Base-by-base conservation (phyloP, 2,888 invertebrate species). In the Drymonia ruficornis region DNA sequence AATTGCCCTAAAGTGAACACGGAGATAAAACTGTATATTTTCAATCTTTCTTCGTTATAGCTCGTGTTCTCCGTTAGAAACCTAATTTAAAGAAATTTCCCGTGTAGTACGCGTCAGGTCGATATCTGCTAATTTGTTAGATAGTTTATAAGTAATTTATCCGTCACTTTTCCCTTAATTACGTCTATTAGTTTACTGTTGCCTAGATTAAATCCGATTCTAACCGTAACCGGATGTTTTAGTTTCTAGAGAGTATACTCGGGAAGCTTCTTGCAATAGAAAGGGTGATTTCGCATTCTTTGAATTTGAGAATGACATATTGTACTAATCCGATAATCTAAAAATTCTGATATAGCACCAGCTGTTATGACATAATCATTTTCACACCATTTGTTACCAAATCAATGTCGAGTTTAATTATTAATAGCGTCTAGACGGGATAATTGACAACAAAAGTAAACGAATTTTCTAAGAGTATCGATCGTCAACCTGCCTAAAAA, bases 31-130 rank as follows among this genome's bases (percentile, higher is more conserved):
- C 28, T 43, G 47, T 67, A 62, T 62, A 51, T 53, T 47, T 55
- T 29, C 31, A 36, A 58, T 50, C 52, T 47, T n/a, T n/a, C n/a
- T n/a, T n/a, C n/a, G n/a, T n/a, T n/a, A 53, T 12, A 42, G 52
- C 56, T 55, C 38, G 49, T 47, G 13, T 40, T 29, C 5, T 0
- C 53, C 55, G 49, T 62, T 53, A 31, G 34, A 46, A 34, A 47
- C 34, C 49, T 43, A 43, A 51, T 56, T 60, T 57, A 63, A 66
- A 19, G 50, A 51, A 47, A 66, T 65, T 66, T 65, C 63, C 52
- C 56, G 46, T 52, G 19, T 50, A 56, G 48, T 52, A 48, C 45
- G 54, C 23, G 42, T 48, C 47, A 49, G 43, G 36, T 44, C 29
- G 47, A 36, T 59, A 46, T 42, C 36, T 42, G 36, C 42, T 55